Conservation (phyloP, 2,888 invertebrate genomes). For the Tetropium fuscum region DNA sequence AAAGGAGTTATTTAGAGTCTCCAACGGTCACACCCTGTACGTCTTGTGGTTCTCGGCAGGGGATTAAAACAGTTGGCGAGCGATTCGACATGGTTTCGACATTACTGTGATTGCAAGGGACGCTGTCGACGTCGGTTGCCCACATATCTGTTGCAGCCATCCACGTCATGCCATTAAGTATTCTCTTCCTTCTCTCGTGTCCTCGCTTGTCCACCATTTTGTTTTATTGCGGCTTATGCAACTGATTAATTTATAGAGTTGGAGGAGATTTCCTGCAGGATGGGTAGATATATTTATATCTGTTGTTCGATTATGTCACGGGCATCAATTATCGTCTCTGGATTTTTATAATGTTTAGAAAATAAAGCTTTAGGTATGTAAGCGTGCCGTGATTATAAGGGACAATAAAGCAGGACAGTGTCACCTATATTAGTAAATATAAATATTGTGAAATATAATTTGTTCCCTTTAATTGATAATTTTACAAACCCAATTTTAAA, state of each 20-base stretch:
- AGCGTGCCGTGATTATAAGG: too few relatives aligned
- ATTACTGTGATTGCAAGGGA: slow-evolving; percentile 64
- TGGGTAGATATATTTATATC: too few relatives aligned
- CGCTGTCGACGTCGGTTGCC: slow-evolving; percentile 60
- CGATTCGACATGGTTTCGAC: slow-evolving; percentile 64
- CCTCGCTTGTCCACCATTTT: slow-evolving; percentile 20
- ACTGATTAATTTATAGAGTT: slow-evolving; percentile 12
- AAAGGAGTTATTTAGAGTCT: too few relatives aligned
- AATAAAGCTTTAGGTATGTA: too few relatives aligned
- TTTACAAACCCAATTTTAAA: too few relatives aligned
- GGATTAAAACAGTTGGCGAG: slow-evolving; percentile 59
- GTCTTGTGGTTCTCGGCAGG: slow-evolving; percentile 49
- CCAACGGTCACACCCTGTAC: slow-evolving; percentile 24
- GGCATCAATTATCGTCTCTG: too few relatives aligned
- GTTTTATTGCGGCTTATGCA: slow-evolving; percentile 21
- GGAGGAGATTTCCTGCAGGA: neutral
- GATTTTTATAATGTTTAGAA: neutral
- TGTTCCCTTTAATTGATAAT: too few relatives aligned
- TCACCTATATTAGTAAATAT: too few relatives aligned
- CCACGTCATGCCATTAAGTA: slow-evolving; percentile 37
- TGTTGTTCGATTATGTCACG: too few relatives aligned
- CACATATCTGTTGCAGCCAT: slow-evolving; percentile 64
- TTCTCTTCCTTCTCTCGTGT: slow-evolving; percentile 17
- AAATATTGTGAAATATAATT: too few relatives aligned
- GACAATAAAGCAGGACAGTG: too few relatives aligned